Evolutionary conservation across 2,113 vertebrate species (phyloP).

Genomic region (Megaleporinus macrocephalus): DNA sequence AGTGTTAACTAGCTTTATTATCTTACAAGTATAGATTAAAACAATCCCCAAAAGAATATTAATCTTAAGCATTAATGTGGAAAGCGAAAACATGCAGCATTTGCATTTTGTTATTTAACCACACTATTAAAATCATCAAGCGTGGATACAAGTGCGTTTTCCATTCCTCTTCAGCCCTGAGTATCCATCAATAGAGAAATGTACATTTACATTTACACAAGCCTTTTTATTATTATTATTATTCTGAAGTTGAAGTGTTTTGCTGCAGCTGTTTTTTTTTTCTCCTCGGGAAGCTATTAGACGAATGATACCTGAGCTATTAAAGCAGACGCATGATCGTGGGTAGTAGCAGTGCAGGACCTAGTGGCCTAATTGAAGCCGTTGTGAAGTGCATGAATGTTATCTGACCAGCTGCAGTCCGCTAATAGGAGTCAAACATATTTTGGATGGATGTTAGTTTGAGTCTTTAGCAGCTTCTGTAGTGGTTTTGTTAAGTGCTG

Average conservation of each 20-base stretch:
- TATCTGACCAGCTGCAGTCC: background rate
- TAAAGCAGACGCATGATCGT: background rate
- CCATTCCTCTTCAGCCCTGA: conserved; percentile 70
- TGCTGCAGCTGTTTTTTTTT: conserved; percentile 59
- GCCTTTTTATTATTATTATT: conserved; percentile 69
- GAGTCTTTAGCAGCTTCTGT: conserved; percentile 7
- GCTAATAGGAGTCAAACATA: background rate
- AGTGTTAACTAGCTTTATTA: background rate
- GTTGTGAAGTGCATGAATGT: background rate
- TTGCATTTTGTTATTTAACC: conserved; percentile 76
- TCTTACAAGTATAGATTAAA: background rate
- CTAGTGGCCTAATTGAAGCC: conserved; percentile 24
- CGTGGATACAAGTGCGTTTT: conserved; percentile 77
- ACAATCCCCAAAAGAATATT: background rate
- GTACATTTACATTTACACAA: conserved; percentile 61
- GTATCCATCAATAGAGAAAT: conserved; percentile 65
- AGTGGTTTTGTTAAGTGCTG: background rate
- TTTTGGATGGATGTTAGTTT: conserved; percentile 33
- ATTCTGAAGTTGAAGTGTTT: conserved; percentile 65
- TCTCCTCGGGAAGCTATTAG: conserved; percentile 39
- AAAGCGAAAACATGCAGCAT: conserved; percentile 62
- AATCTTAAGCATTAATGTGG: background rate
- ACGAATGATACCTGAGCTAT: conserved; percentile 26
- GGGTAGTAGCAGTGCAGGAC: conserved; percentile 1
- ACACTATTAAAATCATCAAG: conserved; percentile 75